These are phyloP conservation scores for Parapristionchus giblindavisi DNA, from an alignment of 2,888 invertebrate species.

Conservation along the genomic window DNA sequence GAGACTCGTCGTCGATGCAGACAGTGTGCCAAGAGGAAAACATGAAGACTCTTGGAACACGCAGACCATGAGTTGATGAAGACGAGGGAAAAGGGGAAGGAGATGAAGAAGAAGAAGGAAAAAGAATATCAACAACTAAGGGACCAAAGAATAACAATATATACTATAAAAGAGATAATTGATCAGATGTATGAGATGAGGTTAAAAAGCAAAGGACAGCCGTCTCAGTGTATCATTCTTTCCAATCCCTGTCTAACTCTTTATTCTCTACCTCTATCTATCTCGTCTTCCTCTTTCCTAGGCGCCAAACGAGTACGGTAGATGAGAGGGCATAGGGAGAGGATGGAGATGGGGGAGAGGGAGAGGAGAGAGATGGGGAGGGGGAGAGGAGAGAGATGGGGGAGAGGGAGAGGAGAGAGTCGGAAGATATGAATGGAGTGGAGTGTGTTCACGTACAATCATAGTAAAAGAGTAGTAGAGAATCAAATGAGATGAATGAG, in stretches of 20 bases:
- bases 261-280: no score
- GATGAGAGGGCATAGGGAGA: neutral
- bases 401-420: neutral
- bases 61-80: constrained; percentile 23
- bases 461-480: no score
- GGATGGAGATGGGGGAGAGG: neutral
- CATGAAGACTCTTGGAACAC: constrained; percentile 32
- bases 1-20: neutral
- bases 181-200: no score
- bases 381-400: neutral
- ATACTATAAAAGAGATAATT: no score
- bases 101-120: neutral
- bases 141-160: neutral
- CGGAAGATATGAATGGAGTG: constrained; percentile 15
- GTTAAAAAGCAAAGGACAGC: no score
- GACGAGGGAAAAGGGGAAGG: neutral
- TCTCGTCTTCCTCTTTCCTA: no score
- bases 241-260: no score
- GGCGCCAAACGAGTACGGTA: constrained; percentile 28
- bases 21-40: neutral
- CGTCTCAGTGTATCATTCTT: no score
- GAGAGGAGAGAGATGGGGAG: constrained; percentile 9
- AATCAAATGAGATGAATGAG: no score
- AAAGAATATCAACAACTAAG: neutral
- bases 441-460: no score